phyloP scores from a whole-genome alignment of 2,797 vertebrate species.

The Percopsis omiscomaycus region DNA sequence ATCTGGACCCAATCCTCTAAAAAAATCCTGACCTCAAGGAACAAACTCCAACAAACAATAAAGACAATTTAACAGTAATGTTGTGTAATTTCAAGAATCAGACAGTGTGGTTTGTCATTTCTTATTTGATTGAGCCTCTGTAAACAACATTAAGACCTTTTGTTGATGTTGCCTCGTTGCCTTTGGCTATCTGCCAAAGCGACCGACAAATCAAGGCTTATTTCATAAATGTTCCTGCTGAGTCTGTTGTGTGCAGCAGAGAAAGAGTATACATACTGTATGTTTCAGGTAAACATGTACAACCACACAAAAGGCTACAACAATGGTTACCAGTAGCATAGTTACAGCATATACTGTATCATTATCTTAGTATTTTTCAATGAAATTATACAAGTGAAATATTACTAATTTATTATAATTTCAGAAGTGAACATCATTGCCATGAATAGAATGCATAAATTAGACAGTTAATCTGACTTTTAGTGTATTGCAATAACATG shows the following conservation, averaged over 20 bases:
- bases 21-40: constrained; percentile 52
- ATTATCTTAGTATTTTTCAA: neutral
- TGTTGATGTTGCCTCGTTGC: constrained; percentile 71
- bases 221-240: constrained; percentile 71
- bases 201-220: constrained; percentile 70
- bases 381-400: too few relatives aligned
- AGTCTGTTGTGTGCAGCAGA: constrained; percentile 59
- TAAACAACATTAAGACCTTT: constrained; percentile 73
- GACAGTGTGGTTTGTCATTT: constrained; percentile 80
- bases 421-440: too few relatives aligned
- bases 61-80: constrained; percentile 71
- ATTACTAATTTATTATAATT: too few relatives aligned
- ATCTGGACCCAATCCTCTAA: constrained; percentile 28
- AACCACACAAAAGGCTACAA: constrained; percentile 2
- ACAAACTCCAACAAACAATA: constrained; percentile 72
- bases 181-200: constrained; percentile 73
- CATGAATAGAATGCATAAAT: too few relatives aligned
- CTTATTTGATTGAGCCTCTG: constrained; percentile 74
- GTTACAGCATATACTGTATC: neutral
- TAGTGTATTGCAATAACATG: too few relatives aligned
- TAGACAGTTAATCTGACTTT: too few relatives aligned
- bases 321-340: constrained; percentile 21
- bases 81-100: constrained; percentile 69
- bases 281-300: constrained; percentile 60
- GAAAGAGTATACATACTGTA: constrained; percentile 51